Base-by-base conservation (phyloP, 2,113 vertebrate genomes). In the Carollia perspicillata region DNA sequence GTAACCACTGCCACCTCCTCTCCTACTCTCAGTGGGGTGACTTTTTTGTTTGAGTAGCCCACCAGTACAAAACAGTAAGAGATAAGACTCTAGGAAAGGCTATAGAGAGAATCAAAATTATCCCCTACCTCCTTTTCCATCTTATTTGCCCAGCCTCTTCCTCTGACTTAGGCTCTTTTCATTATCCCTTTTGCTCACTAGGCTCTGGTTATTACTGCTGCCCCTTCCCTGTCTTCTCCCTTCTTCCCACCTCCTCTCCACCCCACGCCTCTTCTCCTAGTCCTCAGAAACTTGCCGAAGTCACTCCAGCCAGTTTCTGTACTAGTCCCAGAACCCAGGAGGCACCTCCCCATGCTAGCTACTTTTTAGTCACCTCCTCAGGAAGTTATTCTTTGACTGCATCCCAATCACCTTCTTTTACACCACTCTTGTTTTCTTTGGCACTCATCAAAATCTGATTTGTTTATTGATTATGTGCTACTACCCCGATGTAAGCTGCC, bases 401-500 rank as follows among this genome's bases (percentile, higher is more conserved):
- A 84, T 55, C 58, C 40, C 47, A 84, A 11, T 66, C 33, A 86
- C 44, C 53, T 68, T 40, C 53, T 90, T 63, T 68, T 55, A 28
- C 9, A 72, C 66, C 69, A 60, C 26, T 84, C 18, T 47, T 51
- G 65, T 40, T 94, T 78, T 69, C 53, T 75, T 93, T 37, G 86
- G 86, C 35, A 74, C 20, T 81, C 69, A 90, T 58, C 35, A 77
- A 95, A 96, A 88, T 77, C 65, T 80, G 8, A 92, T 30, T 89
- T 42, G 9, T 20, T 71, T 90, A 66, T 30, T 47, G 77, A 91
- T 78, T 65, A 44, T 79, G 12, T 83, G 55, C 65, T 7, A 51
- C 37, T 40, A 74, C 2, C 23, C 22, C 11, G 8, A 68, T 28
- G 18, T 74, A 85, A 90, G 55, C 49, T 78, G 71, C 37, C 17